Evolutionary conservation across 2,113 vertebrate species (phyloP).

Genomic region (Malaclemys terrapin): DNA sequence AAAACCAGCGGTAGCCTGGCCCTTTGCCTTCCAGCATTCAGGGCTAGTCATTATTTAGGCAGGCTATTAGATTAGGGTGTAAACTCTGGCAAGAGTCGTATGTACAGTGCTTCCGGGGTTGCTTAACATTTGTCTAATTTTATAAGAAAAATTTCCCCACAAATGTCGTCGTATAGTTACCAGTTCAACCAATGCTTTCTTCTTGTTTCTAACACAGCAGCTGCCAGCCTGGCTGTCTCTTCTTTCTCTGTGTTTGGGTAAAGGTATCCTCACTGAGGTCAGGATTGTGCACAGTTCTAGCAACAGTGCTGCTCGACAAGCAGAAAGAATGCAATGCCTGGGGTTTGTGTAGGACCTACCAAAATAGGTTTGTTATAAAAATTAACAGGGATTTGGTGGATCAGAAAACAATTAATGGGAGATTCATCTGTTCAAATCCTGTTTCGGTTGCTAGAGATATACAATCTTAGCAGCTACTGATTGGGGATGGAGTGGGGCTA

Average conservation of each 20-base stretch:
- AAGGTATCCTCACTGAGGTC: not conserved
- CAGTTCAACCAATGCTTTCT: not conserved
- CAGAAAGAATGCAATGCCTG: not conserved
- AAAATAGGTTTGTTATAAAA: not conserved
- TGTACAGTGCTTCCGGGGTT: not conserved
- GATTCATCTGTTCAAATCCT: not conserved
- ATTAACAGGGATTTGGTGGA: not conserved
- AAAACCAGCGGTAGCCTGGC: not conserved
- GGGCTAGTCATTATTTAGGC: not conserved
- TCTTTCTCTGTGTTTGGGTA: not conserved
- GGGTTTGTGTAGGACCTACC: not conserved
- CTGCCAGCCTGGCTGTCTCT: not conserved
- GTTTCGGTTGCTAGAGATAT: not conserved
- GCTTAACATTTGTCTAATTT: not conserved
- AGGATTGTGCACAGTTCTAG: not conserved
- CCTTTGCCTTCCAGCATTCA: slow-evolving; percentile 5
- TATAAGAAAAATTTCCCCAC: not conserved
- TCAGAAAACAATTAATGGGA: not conserved
- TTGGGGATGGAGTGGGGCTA: not conserved
- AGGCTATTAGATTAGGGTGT: slow-evolving; percentile 28
- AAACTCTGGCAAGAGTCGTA: not conserved
- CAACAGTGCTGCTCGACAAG: not conserved
- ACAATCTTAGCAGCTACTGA: not conserved
- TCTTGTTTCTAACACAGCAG: not conserved
- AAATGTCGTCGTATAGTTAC: not conserved